Conservation (phyloP, 2,797 vertebrate genomes). For the Sebastes minor region DNA sequence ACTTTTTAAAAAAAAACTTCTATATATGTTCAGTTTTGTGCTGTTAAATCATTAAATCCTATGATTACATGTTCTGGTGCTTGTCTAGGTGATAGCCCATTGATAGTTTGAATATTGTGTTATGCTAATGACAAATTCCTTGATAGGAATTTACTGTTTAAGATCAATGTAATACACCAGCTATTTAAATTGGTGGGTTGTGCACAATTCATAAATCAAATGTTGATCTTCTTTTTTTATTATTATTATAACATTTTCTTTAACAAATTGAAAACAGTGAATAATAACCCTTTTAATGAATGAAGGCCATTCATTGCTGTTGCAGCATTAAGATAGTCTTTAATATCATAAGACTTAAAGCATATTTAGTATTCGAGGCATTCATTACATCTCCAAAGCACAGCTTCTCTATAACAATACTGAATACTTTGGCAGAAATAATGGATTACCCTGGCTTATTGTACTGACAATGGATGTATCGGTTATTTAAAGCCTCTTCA, state of each 20-base stretch:
- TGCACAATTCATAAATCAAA: neutral
- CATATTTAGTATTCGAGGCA: neutral
- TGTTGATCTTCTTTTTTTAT: neutral
- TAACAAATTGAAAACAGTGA: neutral
- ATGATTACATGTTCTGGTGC: neutral
- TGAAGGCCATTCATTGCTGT: neutral
- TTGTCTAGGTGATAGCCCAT: neutral
- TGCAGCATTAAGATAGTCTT: neutral
- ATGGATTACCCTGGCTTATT: conserved; percentile 42
- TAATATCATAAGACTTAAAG: conserved; percentile 15
- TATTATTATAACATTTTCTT: neutral
- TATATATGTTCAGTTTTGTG: neutral
- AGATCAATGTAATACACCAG: neutral
- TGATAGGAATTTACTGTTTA: neutral
- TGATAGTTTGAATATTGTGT: neutral
- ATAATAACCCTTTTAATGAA: neutral
- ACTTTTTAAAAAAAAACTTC: neutral
- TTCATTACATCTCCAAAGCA: conserved; percentile 12
- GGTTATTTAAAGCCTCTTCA: conserved; percentile 65
- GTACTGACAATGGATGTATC: conserved; percentile 30
- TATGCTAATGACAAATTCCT: neutral
- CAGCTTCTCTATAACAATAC: conserved; percentile 10
- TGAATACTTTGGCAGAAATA: conserved; percentile 47
- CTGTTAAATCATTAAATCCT: neutral
- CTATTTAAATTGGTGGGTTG: neutral